These are phyloP conservation scores for Pseudocheirus occidentalis DNA, from an alignment of 2,797 vertebrate species.

Conservation along the genomic window DNA sequence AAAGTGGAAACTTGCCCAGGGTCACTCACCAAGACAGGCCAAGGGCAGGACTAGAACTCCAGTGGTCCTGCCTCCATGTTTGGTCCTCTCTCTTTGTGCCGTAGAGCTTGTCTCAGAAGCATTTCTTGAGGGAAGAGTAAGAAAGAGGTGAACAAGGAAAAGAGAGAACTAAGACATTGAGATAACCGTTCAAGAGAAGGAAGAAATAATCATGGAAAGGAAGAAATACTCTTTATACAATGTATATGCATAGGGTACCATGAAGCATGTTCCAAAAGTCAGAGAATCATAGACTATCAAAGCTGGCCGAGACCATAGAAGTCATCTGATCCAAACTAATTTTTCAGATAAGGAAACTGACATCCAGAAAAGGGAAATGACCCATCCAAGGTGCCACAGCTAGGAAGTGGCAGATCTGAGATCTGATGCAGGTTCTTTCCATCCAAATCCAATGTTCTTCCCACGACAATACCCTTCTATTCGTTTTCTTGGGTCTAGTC, in stretches of 20 bases:
- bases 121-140: not conserved
- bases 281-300: no score
- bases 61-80: no score
- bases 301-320: not conserved
- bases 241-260: no score
- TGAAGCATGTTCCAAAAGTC: no score
- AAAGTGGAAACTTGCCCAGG: not conserved
- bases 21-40: not conserved
- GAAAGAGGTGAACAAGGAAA: not conserved
- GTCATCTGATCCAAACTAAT: not conserved
- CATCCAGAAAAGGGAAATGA: not conserved
- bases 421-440: not conserved
- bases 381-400: not conserved
- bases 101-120: no score
- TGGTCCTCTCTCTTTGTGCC: no score
- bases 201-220: not conserved
- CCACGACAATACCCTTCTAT: not conserved
- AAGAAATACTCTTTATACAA: not conserved
- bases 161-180: not conserved
- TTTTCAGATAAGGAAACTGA: not conserved
- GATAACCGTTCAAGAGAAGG: no score
- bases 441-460: not conserved
- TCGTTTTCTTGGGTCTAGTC: not conserved
- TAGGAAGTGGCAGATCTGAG: not conserved
- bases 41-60: no score